These are phyloP conservation scores for Papilio glaucus DNA, from an alignment of 1,140 invertebrate genomes.

Conservation along the genomic window DNA sequence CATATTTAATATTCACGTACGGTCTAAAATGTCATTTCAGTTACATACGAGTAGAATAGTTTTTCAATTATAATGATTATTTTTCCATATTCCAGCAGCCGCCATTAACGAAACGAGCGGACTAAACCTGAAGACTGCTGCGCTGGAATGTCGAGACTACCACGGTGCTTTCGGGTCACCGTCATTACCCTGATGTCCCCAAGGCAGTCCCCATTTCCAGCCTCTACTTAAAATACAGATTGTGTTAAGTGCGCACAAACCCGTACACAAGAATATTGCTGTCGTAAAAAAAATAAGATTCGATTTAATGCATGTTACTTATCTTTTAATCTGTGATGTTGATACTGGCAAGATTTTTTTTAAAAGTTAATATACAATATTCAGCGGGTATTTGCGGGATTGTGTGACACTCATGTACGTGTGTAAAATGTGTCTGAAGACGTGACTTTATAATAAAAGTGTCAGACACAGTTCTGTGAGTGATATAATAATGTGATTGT, in stretches of 20 bases:
- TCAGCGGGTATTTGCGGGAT: slow-evolving; percentile 61
- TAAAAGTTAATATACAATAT: slow-evolving; percentile 54
- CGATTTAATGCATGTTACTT: neutral
- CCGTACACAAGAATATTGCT: slow-evolving; percentile 34
- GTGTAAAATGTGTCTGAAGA: slow-evolving; percentile 71
- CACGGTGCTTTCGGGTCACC: slow-evolving; percentile 45
- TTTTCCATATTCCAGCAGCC: slow-evolving; percentile 67
- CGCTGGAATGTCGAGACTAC: slow-evolving; percentile 58
- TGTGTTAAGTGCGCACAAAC: slow-evolving; percentile 53
- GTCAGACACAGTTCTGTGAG: slow-evolving; percentile 73
- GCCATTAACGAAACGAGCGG: slow-evolving; percentile 72
- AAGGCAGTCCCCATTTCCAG: slow-evolving; percentile 46
- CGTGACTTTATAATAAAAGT: slow-evolving; percentile 59
- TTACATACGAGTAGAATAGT: too few relatives aligned
- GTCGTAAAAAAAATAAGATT: neutral
- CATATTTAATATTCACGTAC: too few relatives aligned
- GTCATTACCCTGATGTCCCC: slow-evolving; percentile 38
- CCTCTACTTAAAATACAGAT: slow-evolving; percentile 54
- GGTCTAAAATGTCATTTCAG: too few relatives aligned
- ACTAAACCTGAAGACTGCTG: slow-evolving; percentile 72
- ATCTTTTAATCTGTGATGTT: slow-evolving; percentile 19
- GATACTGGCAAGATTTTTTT: slow-evolving; percentile 34
- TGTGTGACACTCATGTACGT: slow-evolving; percentile 56
- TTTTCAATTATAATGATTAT: neutral
- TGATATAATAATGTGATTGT: slow-evolving; percentile 82